These are phyloP conservation scores for Cyphomyrus discorhynchus DNA, from an alignment of 2,113 vertebrate genomes.

Conservation along the genomic window DNA sequence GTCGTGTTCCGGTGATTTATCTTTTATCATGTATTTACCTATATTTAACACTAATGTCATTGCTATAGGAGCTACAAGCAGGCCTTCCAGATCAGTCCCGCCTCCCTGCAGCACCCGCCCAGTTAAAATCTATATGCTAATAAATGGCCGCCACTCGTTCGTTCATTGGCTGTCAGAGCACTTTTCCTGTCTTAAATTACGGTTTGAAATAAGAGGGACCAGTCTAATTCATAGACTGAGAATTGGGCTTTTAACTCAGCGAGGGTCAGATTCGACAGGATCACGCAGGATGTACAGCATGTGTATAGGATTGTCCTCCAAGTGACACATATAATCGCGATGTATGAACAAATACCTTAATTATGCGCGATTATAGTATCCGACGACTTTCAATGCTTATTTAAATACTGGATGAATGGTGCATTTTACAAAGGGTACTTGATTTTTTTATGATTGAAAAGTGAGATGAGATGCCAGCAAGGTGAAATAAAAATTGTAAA, in stretches of 20 bases:
- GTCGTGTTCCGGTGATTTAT: not conserved
- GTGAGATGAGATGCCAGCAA: not conserved
- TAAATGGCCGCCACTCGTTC: not conserved
- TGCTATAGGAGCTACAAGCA: not conserved
- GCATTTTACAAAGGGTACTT: not conserved
- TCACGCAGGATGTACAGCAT: not conserved
- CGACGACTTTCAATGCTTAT: not conserved
- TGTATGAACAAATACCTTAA: not conserved
- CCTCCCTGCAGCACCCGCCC: not conserved
- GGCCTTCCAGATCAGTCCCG: not conserved
- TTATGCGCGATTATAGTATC: not conserved
- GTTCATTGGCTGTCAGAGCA: slow-evolving; percentile 8
- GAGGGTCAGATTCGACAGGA: slow-evolving; percentile 7
- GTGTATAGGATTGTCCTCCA: not conserved
- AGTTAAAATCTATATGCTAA: slow-evolving; percentile 13
- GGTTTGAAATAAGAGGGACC: slow-evolving; percentile 1
- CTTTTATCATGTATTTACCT: not conserved
- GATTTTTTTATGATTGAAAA: not conserved
- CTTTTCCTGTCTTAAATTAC: slow-evolving; percentile 3
- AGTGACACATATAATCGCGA: not conserved
- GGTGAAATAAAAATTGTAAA: not conserved
- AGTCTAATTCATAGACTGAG: slow-evolving; percentile 12
- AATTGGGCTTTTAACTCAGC: slow-evolving; percentile 15
- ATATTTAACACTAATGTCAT: not conserved
- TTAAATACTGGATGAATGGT: not conserved